Evolutionary conservation across 2,113 vertebrate species (phyloP), one percentile per base, ranked within the genome.

Genomic region (Agapornis roseicollis): DNA sequence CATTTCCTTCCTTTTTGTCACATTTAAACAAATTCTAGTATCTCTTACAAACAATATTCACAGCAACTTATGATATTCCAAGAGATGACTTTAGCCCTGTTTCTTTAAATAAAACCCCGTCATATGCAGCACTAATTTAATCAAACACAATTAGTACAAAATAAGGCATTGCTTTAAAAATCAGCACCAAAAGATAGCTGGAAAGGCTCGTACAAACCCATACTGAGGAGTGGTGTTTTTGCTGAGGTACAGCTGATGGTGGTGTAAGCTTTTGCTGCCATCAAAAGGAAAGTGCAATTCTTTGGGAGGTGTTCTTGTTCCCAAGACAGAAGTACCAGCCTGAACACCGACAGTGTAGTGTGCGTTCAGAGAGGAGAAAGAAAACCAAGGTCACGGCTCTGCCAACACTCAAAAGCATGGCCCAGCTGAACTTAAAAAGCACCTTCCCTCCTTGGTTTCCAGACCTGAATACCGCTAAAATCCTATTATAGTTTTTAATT

Each of bases 81-180:
- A 97, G 74, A 96, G 96, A 98, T 98, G 97, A 98, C 97, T 96
- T 97, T 98, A 98, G 98, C 98, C 98, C 98, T 98, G 97, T 98
- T 97, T 92, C 61, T 88, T 97, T 96, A 97, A 98, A 97, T 94
- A 87, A 97, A 95, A 93, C 65, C 89, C 94, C 91, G 46, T 88
- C 92, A 97, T 96, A 97, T 89, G 98, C 93, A 91, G 97, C 95
- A 97, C 96, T 97, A 97, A 98, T 89, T 96, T 87, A 96, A 96
- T 88, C 83, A 87, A 95, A 97, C 95, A 96, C 80, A 91, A 97
- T 97, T 94, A 88, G 96, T 98, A 98, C 81, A 98, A 98, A 98
- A 98, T 99, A 99, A 99, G 99, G 99, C 99, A 99, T 99, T 97
- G 71, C 90, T 98, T 98, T 97, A 92, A 96, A 98, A 97, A 98